These are phyloP conservation scores for Sinella curviseta DNA, from an alignment of 1,140 invertebrate species.

Conservation along the genomic window DNA sequence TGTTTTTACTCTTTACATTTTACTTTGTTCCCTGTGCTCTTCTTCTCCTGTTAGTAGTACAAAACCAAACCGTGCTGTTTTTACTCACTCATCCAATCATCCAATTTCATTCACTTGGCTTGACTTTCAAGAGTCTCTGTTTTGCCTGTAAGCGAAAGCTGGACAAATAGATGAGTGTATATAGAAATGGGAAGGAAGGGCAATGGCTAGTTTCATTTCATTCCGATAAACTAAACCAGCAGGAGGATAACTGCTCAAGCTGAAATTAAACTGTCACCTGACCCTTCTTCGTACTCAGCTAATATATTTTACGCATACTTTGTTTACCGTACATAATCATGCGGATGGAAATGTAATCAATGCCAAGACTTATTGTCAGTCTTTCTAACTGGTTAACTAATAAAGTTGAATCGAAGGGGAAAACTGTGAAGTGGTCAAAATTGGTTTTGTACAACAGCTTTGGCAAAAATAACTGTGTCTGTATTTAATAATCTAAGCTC, in stretches of 20 bases:
- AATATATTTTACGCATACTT: background rate
- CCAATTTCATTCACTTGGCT: slow-evolving; percentile 16
- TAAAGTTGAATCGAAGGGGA: too few species aligned
- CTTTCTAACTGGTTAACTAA: too few species aligned
- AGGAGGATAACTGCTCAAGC: background rate
- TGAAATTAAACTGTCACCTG: background rate
- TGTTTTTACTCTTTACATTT: background rate
- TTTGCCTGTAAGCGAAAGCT: background rate
- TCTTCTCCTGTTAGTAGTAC: background rate
- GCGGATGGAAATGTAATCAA: too few species aligned
- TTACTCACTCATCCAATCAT: slow-evolving; percentile 1
- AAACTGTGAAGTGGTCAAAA: too few species aligned
- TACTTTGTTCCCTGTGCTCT: background rate
- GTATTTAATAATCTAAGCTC: too few species aligned
- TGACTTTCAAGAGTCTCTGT: background rate
- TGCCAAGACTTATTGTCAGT: too few species aligned
- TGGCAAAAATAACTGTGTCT: too few species aligned
- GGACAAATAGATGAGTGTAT: background rate
- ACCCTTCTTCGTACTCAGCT: background rate
- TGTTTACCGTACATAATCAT: background rate
- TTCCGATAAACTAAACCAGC: background rate
- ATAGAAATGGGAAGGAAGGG: too few species aligned
- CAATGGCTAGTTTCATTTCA: too few species aligned
- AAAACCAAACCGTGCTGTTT: background rate
- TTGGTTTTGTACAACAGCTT: too few species aligned